A percentile compares a stretch with the other conserved stretches of the same genome.
phyloP scores from a whole-genome alignment of 1,140 invertebrate species.

The Ptiloglossa arizonensis region DNA sequence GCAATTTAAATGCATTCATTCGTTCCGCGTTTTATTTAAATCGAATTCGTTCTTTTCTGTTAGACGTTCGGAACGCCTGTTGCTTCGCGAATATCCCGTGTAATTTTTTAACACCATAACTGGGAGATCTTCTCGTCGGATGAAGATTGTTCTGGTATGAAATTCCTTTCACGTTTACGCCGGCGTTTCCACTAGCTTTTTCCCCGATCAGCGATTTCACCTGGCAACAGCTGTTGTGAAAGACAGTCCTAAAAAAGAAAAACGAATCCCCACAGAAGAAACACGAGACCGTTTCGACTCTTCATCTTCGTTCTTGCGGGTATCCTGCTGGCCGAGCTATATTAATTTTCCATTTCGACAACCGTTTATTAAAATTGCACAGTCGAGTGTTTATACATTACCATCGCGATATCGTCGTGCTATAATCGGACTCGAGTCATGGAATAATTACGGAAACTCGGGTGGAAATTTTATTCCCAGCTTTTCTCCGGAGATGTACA shows the following conservation, averaged over 20 bases:
- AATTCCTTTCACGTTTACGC: constrained; percentile 67
- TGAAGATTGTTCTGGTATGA: constrained; percentile 56
- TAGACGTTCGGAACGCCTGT: constrained; percentile 35
- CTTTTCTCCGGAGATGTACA: no score
- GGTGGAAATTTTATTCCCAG: no score
- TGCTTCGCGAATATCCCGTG: constrained; percentile 30
- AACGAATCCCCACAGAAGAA: constrained; percentile 45
- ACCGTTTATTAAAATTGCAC: background rate
- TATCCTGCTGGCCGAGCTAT: constrained; percentile 27
- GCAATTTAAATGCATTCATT: constrained; percentile 32
- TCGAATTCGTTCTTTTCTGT: background rate
- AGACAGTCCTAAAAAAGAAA: constrained; percentile 60
- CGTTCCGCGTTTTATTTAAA: constrained; percentile 22
- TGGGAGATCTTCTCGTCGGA: constrained; percentile 8
- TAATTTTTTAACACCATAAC: constrained; percentile 57
- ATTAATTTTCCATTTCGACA: constrained; percentile 55
- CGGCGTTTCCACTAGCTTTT: constrained; percentile 51
- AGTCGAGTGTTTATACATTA: background rate
- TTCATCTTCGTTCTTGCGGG: constrained; percentile 52
- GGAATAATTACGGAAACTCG: no score
- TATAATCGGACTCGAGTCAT: no score
- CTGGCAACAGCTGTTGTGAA: constrained; percentile 67
- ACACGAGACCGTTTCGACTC: constrained; percentile 36
- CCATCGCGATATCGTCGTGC: no score
- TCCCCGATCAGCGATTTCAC: constrained; percentile 60